Conservation (phyloP, 1,140 invertebrate species). For the Popillia japonica region DNA sequence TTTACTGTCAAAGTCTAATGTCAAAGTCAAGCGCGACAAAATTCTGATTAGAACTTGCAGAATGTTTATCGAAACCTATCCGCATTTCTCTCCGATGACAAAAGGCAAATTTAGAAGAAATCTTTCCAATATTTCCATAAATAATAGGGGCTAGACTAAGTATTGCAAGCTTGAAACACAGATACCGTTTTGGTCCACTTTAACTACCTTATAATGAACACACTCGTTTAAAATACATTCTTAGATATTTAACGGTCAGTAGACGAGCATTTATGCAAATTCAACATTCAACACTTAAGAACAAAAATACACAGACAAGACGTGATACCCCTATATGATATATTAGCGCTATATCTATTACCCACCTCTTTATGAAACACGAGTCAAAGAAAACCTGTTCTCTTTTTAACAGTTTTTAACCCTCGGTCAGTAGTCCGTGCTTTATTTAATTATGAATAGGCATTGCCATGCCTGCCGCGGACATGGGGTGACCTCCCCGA, state of each 20-base stretch:
- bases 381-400: conserved; percentile 28
- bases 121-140: no score
- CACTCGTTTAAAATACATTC: background rate
- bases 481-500: conserved; percentile 10
- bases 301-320: background rate
- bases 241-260: conserved; percentile 18
- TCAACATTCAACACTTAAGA: conserved; percentile 20
- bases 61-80: no score
- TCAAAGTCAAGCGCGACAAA: no score
- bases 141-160: no score
- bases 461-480: conserved; percentile 4
- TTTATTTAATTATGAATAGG: conserved; percentile 31
- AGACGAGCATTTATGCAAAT: conserved; percentile 32
- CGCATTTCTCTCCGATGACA: no score
- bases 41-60: no score
- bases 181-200: no score
- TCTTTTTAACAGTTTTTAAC: conserved; percentile 21
- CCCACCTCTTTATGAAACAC: conserved; percentile 32
- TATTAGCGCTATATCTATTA: conserved; percentile 30
- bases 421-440: conserved; percentile 13
- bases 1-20: no score
- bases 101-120: no score
- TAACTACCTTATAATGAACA: background rate
- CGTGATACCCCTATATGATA: conserved; percentile 7
- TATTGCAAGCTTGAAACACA: no score